Evolutionary conservation across 2,888 invertebrate genomes (phyloP).

Genomic region (Hermaeophaga mercurialis): DNA sequence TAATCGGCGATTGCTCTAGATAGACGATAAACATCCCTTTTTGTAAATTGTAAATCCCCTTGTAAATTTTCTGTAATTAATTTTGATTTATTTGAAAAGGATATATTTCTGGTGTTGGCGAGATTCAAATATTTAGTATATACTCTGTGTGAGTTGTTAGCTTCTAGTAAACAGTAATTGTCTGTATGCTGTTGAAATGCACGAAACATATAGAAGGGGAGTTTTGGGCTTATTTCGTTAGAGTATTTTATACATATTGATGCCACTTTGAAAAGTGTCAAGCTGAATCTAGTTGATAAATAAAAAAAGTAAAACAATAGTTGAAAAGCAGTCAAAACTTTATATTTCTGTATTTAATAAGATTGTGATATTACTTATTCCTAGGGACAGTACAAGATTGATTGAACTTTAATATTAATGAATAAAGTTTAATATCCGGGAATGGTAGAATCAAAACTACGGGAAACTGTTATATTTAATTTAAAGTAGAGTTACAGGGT

Average conservation of each 20-base stretch:
- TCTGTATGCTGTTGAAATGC: constrained; percentile 87
- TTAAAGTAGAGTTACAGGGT: constrained; percentile 19
- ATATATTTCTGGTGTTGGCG: constrained; percentile 19
- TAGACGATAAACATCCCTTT: too few species aligned
- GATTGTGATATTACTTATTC: constrained; percentile 29
- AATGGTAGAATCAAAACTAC: constrained; percentile 20
- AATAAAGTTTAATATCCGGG: constrained; percentile 11
- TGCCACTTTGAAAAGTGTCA: constrained; percentile 43
- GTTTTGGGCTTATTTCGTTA: constrained; percentile 54
- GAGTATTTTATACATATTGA: constrained; percentile 49
- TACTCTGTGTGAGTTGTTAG: constrained; percentile 40
- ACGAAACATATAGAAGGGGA: constrained; percentile 88
- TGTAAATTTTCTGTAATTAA: too few species aligned
- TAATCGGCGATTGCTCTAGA: too few species aligned
- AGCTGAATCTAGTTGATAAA: constrained; percentile 40
- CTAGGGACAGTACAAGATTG: constrained; percentile 25
- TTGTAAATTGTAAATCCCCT: too few species aligned
- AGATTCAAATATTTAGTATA: constrained; percentile 27
- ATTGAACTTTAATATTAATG: constrained; percentile 5
- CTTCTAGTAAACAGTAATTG: constrained; percentile 40
- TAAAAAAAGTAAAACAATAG: constrained; percentile 23
- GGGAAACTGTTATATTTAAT: constrained; percentile 16
- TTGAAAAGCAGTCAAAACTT: constrained; percentile 43
- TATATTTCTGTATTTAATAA: constrained; percentile 39
- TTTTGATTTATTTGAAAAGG: too few species aligned